phyloP scores from a whole-genome alignment of 2,888 invertebrate species.

The Agriopis leucophaearia region DNA sequence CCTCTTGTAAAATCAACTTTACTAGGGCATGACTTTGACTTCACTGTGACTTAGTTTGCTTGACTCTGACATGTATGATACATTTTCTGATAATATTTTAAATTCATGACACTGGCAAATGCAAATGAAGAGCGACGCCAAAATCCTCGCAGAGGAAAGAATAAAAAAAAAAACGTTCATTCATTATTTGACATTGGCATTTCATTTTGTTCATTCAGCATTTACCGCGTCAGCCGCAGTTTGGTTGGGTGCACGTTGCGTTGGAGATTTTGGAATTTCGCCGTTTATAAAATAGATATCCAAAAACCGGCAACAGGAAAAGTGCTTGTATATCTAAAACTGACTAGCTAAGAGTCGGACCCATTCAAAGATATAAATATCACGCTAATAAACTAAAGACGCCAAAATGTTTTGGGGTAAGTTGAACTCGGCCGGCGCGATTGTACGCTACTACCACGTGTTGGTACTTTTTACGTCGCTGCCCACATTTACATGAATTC shows the following conservation, averaged over 20 bases:
- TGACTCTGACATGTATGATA: too few relatives aligned
- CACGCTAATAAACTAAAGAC: slow-evolving; percentile 7
- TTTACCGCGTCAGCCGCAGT: slow-evolving; percentile 30
- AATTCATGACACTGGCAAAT: background rate
- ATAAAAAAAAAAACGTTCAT: background rate
- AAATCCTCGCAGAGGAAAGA: too few relatives aligned
- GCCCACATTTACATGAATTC: background rate
- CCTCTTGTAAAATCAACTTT: too few relatives aligned
- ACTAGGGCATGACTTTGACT: too few relatives aligned
- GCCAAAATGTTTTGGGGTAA: slow-evolving; percentile 84
- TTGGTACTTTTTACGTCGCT: slow-evolving; percentile 47
- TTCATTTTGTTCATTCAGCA: slow-evolving; percentile 13
- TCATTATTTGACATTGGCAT: background rate
- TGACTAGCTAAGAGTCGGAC: slow-evolving; percentile 4
- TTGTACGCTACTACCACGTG: slow-evolving; percentile 73
- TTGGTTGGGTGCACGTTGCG: slow-evolving; percentile 38
- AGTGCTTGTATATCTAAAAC: background rate
- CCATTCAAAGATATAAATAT: background rate
- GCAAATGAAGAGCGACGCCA: background rate
- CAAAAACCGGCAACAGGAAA: background rate
- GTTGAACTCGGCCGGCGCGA: slow-evolving; percentile 58
- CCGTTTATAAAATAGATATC: background rate
- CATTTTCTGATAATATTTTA: background rate
- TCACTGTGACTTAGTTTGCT: too few relatives aligned
- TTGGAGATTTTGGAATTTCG: background rate